Conservation (phyloP, 2,888 invertebrate species). For the Brachycybe producta region DNA sequence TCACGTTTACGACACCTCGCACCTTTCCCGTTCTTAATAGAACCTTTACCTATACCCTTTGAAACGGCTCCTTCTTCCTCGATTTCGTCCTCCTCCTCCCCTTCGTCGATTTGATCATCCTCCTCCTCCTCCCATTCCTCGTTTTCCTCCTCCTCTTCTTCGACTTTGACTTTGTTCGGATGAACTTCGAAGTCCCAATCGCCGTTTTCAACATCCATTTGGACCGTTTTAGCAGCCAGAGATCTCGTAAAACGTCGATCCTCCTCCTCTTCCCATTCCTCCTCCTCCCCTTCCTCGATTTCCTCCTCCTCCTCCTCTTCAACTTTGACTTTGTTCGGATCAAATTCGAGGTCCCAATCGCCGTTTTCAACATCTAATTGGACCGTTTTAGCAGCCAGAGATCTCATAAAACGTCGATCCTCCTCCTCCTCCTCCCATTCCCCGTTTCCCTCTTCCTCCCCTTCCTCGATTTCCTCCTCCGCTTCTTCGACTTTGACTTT, state of each 20-base stretch:
- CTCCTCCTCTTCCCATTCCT: neutral
- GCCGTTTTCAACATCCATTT: neutral
- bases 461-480: no score
- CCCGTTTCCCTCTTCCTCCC: neutral
- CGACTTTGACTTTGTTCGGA: neutral
- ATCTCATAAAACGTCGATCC: conserved; percentile 3
- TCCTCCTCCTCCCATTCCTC: neutral
- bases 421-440: neutral
- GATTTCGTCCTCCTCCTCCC: neutral
- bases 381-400: neutral
- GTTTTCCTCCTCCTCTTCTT: neutral
- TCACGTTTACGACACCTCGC: neutral
- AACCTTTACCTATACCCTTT: neutral
- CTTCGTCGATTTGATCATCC: neutral
- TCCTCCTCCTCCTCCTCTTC: no score
- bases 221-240: neutral
- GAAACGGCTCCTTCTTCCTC: neutral
- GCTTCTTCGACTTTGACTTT: neutral
- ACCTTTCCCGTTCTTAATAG: neutral
- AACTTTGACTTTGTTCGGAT: neutral
- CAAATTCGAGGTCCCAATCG: neutral
- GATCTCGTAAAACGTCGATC: conserved; percentile 3
- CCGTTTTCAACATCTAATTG: neutral
- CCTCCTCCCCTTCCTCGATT: no score
- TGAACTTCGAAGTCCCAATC: neutral